A percentile compares a stretch with the other conserved stretches of the same genome.
phyloP scores from a whole-genome alignment of 2,888 invertebrate species.

The Agonopterix arenella region DNA sequence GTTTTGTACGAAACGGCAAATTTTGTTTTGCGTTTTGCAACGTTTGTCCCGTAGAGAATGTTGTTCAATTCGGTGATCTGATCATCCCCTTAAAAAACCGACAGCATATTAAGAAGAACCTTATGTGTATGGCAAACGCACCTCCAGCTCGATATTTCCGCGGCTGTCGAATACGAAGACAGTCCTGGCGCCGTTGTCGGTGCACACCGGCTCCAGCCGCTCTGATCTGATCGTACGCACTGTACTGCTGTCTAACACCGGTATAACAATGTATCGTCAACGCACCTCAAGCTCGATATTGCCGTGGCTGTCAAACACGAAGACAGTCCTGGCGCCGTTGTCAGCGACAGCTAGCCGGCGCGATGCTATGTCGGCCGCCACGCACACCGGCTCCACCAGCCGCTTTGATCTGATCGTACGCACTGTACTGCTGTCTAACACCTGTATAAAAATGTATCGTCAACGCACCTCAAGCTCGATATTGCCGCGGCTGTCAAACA shows the following conservation, averaged over 20 bases:
- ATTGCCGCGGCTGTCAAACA: conserved; percentile 88
- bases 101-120: too few relatives aligned
- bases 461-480: conserved; percentile 82
- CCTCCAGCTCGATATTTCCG: conserved; percentile 87
- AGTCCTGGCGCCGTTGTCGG: conserved; percentile 89
- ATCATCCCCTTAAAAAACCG: too few relatives aligned
- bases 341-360: too few relatives aligned
- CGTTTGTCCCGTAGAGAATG: too few relatives aligned
- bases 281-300: conserved; percentile 84
- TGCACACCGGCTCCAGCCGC: conserved; percentile 90
- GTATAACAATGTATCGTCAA: too few relatives aligned
- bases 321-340: conserved; percentile 88
- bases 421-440: conserved; percentile 52
- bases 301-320: conserved; percentile 88
- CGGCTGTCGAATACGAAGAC: conserved; percentile 89
- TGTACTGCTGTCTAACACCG: conserved; percentile 52
- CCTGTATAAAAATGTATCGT: too few relatives aligned
- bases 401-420: conserved; percentile 71
- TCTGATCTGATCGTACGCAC: conserved; percentile 66
- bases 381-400: conserved; percentile 91
- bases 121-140: conserved; percentile 24
- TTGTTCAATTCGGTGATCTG: too few relatives aligned
- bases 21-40: too few relatives aligned
- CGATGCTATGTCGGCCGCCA: too few relatives aligned
- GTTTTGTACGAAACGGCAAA: too few relatives aligned